phyloP scores from a whole-genome alignment of 2,113 vertebrate species.

The Phalacrocorax pelagicus region DNA sequence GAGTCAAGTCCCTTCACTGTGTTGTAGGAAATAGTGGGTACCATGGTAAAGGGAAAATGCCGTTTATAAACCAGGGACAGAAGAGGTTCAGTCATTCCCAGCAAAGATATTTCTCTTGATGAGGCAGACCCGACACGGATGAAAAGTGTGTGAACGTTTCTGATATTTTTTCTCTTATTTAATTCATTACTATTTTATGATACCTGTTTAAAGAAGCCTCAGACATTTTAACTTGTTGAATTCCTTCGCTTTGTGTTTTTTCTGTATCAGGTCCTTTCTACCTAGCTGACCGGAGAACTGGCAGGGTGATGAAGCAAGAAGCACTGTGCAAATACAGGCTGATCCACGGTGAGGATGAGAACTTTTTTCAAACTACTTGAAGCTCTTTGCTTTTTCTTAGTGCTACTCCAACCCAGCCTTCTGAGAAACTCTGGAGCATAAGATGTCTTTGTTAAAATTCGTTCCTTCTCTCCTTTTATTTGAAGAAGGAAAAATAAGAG shows the following conservation, averaged over 20 bases:
- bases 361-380: neutral
- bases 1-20: neutral
- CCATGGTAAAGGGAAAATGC: neutral
- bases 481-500: neutral
- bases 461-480: neutral
- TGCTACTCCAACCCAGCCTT: neutral
- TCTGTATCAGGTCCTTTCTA: neutral
- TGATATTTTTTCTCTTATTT: neutral
- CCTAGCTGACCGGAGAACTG: neutral
- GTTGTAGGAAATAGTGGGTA: neutral
- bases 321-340: neutral
- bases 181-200: neutral
- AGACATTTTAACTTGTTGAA: neutral
- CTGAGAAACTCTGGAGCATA: neutral
- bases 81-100: neutral
- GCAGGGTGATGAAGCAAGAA: neutral
- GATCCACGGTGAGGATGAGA: neutral
- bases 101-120: neutral
- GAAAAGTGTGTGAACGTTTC: neutral
- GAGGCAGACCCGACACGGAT: too few relatives aligned
- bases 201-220: neutral
- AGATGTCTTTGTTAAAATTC: conserved; percentile 20
- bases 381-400: neutral
- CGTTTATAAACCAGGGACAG: neutral
- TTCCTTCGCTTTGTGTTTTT: neutral